Percentiles rank a stretch among this genome's conserved stretches.
These are phyloP conservation scores for Dendroctonus valens DNA, from an alignment of 1,140 invertebrate species.

Conservation along the genomic window DNA sequence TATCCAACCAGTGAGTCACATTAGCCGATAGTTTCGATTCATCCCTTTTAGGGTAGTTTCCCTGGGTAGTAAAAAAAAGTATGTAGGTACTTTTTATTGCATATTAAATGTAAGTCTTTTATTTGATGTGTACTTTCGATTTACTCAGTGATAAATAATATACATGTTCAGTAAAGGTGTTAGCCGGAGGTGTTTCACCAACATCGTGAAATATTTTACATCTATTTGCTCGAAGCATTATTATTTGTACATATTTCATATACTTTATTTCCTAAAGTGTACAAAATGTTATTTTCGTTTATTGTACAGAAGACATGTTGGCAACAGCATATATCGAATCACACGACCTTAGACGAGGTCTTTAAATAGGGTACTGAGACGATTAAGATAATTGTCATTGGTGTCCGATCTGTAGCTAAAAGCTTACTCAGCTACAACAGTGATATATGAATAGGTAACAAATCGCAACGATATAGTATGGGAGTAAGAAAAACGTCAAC, in stretches of 20 bases:
- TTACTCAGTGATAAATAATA: too few relatives aligned
- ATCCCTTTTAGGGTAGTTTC: too few relatives aligned
- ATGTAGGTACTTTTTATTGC: too few relatives aligned
- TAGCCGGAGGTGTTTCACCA: background rate
- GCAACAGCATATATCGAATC: slow-evolving; percentile 16
- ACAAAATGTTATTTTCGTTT: slow-evolving; percentile 22
- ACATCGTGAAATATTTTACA: slow-evolving; percentile 1
- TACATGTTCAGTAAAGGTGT: too few relatives aligned
- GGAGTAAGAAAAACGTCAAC: slow-evolving; percentile 15
- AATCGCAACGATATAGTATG: background rate
- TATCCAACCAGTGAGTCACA: too few relatives aligned
- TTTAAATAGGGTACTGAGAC: background rate
- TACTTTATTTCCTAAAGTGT: slow-evolving; percentile 11
- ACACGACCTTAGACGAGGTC: slow-evolving; percentile 17
- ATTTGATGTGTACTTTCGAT: slow-evolving; percentile 10
- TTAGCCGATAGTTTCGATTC: too few relatives aligned
- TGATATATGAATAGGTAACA: too few relatives aligned
- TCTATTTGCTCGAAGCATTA: too few relatives aligned
- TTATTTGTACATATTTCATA: background rate
- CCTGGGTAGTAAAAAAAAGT: too few relatives aligned
- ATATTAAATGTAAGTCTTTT: slow-evolving; percentile 8
- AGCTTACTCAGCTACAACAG: too few relatives aligned
- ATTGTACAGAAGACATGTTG: slow-evolving; percentile 19
- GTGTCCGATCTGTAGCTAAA: background rate
- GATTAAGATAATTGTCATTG: background rate